Conservation (phyloP, 2,113 vertebrate genomes). For the Eulemur rufifrons region DNA sequence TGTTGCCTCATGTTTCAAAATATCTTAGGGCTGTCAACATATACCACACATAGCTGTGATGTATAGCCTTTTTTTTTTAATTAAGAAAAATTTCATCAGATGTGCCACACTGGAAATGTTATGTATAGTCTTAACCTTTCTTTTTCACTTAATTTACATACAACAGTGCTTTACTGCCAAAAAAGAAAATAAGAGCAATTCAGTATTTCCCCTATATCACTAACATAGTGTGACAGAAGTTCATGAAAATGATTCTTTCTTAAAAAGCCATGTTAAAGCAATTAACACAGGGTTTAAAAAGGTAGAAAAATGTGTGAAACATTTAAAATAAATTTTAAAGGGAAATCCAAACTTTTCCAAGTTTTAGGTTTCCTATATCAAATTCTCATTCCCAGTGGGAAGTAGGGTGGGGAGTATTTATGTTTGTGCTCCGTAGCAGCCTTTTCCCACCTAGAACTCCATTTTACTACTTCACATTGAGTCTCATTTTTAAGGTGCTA, state of each 20-base stretch:
- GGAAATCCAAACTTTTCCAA: background rate
- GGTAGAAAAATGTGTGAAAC: background rate
- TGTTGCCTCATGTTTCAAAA: conserved; percentile 61
- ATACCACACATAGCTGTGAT: background rate
- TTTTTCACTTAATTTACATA: conserved; percentile 33
- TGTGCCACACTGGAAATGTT: background rate
- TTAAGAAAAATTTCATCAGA: too few relatives aligned
- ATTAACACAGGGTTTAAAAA: conserved; percentile 64
- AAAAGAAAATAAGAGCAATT: conserved; percentile 69
- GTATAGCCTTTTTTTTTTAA: background rate
- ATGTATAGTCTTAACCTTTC: background rate
- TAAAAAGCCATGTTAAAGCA: conserved; percentile 52
- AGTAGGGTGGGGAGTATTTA: background rate
- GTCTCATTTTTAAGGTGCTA: background rate
- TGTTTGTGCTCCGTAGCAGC: background rate
- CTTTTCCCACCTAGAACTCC: background rate
- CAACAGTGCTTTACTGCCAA: conserved; percentile 76
- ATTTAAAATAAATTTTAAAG: conserved; percentile 45
- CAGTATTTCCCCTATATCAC: conserved; percentile 55
- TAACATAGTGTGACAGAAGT: conserved; percentile 63
- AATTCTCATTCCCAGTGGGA: background rate
- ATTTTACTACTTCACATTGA: background rate
- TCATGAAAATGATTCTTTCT: conserved; percentile 61
- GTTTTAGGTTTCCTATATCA: background rate
- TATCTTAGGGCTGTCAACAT: conserved; percentile 47